phyloP scores from a whole-genome alignment of 2,113 vertebrate species.

The Perccottus glenii region DNA sequence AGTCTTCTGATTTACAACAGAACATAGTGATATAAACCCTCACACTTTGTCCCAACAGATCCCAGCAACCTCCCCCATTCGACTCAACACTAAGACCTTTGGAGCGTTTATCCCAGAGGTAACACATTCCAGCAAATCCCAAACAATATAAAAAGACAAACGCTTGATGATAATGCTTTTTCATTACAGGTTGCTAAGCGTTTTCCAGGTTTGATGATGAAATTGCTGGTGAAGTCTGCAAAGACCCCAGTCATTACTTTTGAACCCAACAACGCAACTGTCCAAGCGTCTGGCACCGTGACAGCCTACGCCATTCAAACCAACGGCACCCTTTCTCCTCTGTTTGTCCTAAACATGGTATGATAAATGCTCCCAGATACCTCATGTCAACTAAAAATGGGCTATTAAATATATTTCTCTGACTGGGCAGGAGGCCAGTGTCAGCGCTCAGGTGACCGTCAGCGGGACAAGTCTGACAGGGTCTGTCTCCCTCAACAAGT shows the following conservation, averaged over 20 bases:
- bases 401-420: background rate
- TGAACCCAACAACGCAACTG: constrained; percentile 56
- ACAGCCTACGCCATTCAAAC: constrained; percentile 76
- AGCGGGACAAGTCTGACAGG: constrained; percentile 65
- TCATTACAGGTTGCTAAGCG: constrained; percentile 66
- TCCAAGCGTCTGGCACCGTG: constrained; percentile 50
- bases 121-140: background rate
- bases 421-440: constrained; percentile 60
- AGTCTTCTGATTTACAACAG: background rate
- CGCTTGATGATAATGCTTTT: background rate
- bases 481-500: constrained; percentile 71
- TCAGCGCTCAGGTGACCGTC: constrained; percentile 63
- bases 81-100: constrained; percentile 76
- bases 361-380: constrained; percentile 1
- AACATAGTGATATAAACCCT: background rate
- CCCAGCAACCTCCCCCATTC: constrained; percentile 67
- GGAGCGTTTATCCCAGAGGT: constrained; percentile 74
- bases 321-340: constrained; percentile 69
- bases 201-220: constrained; percentile 76
- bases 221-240: constrained; percentile 61
- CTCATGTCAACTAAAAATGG: background rate
- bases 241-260: constrained; percentile 62
- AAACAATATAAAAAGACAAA: background rate
- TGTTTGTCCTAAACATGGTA: constrained; percentile 78
- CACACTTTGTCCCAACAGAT: constrained; percentile 59